phyloP scores from a whole-genome alignment of 2,888 invertebrate species.

The Phaedon cochleariae region DNA sequence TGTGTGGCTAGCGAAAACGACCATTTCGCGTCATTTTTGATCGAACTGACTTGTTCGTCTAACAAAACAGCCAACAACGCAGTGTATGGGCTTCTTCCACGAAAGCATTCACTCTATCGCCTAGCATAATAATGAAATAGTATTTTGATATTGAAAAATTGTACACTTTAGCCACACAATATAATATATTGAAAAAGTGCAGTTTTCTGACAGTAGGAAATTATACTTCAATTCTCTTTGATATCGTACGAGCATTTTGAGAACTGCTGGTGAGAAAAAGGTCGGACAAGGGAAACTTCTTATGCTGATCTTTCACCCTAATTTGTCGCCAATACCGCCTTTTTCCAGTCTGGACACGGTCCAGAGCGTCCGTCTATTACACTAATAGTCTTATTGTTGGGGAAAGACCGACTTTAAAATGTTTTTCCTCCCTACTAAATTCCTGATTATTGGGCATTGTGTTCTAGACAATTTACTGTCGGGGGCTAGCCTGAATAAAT shows the following conservation, averaged over 20 bases:
- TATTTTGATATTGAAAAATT: too few species aligned
- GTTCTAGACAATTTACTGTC: slow-evolving; percentile 39
- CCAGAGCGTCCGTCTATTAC: slow-evolving; percentile 61
- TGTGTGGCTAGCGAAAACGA: too few species aligned
- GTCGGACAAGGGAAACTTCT: slow-evolving; percentile 50
- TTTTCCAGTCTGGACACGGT: slow-evolving; percentile 62
- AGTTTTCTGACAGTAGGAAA: too few species aligned
- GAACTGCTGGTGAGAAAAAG: slow-evolving; percentile 42
- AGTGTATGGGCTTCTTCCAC: too few species aligned
- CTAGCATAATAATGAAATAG: too few species aligned
- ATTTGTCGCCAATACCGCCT: slow-evolving; percentile 61
- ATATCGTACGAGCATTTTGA: slow-evolving; percentile 29
- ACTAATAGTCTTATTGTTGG: slow-evolving; percentile 62
- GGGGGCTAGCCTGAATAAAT: slow-evolving; percentile 21
- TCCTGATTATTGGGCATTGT: slow-evolving; percentile 41
- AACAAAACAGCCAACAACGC: too few species aligned
- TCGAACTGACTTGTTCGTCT: too few species aligned
- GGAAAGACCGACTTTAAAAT: slow-evolving; percentile 59
- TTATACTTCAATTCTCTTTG: neutral
- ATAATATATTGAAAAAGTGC: too few species aligned
- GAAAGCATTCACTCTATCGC: too few species aligned
- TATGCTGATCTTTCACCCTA: slow-evolving; percentile 61
- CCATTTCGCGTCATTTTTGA: too few species aligned
- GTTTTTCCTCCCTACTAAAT: slow-evolving; percentile 40
- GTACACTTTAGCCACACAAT: too few species aligned